Percentiles rank a stretch among this genome's conserved stretches.
These are phyloP conservation scores for Scyliorhinus canicula DNA, from an alignment of 2,797 vertebrate species.

Conservation along the genomic window DNA sequence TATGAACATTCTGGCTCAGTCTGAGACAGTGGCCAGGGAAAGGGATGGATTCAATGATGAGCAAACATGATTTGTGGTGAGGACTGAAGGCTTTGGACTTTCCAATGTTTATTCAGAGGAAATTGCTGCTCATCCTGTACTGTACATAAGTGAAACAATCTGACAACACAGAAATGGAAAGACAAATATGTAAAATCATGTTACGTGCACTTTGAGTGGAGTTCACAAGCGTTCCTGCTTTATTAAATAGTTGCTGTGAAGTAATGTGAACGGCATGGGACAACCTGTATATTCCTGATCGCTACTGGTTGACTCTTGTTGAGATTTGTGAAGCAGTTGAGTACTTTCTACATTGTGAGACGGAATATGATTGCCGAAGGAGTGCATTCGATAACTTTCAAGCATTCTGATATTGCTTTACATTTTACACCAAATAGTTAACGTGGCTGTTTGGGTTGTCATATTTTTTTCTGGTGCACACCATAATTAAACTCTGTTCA, in stretches of 20 bases:
- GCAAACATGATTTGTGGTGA: not conserved
- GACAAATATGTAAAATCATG: conserved; percentile 13
- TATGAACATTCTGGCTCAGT: not conserved
- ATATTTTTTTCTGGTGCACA: not conserved
- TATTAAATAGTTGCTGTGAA: not conserved
- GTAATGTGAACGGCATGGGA: not conserved
- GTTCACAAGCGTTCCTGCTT: not conserved
- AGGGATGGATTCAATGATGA: not conserved
- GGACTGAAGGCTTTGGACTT: not conserved
- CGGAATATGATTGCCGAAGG: not conserved
- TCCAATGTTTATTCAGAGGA: not conserved
- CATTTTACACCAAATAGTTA: not conserved
- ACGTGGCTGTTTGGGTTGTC: not conserved
- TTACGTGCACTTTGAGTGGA: no score
- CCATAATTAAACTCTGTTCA: not conserved
- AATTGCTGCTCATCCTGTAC: not conserved
- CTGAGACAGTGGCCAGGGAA: not conserved
- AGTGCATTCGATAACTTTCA: not conserved
- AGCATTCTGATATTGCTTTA: not conserved
- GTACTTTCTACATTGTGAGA: not conserved
- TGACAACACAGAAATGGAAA: not conserved
- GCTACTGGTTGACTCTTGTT: not conserved
- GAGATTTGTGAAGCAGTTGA: not conserved
- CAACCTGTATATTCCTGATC: not conserved
- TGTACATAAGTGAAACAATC: not conserved